Evolutionary conservation across 2,113 vertebrate species (phyloP).

Genomic region (Heterochromis multidens): DNA sequence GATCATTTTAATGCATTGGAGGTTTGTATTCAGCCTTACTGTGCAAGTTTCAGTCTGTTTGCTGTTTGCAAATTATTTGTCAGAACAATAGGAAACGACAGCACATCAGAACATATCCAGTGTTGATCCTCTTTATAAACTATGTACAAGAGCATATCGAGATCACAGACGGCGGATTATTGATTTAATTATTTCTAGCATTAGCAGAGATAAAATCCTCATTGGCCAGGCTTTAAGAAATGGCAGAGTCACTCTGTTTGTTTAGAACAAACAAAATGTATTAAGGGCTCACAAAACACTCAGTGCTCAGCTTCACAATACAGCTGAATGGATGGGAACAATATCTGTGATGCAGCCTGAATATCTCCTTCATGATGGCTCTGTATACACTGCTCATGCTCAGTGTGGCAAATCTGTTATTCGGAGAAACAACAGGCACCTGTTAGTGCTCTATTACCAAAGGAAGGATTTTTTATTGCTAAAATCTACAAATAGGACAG

Average conservation of each 20-base stretch:
- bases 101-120: background rate
- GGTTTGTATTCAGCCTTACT: background rate
- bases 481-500: background rate
- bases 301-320: background rate
- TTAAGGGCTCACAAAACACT: background rate
- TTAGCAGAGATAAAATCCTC: constrained; percentile 29
- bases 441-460: background rate
- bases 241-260: background rate
- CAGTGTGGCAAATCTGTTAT: rapidly evolving
- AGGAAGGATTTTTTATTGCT: background rate
- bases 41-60: constrained; percentile 8
- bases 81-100: background rate
- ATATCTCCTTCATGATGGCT: background rate
- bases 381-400: background rate
- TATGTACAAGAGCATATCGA: constrained; percentile 9
- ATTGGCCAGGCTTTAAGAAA: background rate
- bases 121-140: constrained; percentile 25
- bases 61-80: constrained; percentile 33
- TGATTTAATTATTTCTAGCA: constrained; percentile 44
- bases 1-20: background rate
- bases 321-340: background rate
- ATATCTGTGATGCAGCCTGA: background rate
- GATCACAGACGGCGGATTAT: constrained; percentile 40
- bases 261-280: constrained; percentile 14
- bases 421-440: background rate